phyloP scores from a whole-genome alignment of 1,140 invertebrate species.

The Eriosoma lanigerum region DNA sequence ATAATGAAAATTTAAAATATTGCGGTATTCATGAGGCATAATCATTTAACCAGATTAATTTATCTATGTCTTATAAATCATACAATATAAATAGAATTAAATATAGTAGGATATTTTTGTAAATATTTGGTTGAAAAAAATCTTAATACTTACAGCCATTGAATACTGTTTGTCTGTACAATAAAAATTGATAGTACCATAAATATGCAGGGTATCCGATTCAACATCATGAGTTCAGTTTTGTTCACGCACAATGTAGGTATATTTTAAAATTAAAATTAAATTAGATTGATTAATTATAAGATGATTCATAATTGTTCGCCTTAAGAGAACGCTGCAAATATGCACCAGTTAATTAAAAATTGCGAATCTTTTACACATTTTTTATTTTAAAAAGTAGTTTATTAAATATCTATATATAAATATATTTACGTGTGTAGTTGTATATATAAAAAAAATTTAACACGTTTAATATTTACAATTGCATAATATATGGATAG shows the following conservation, averaged over 20 bases:
- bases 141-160: conserved; percentile 42
- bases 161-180: conserved; percentile 2
- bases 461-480: conserved; percentile 5
- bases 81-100: too few species aligned
- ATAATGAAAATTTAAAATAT: too few species aligned
- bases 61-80: too few species aligned
- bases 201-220: background rate
- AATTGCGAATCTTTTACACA: background rate
- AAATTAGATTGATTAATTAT: background rate
- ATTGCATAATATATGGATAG: background rate
- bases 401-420: background rate
- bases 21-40: too few species aligned
- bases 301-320: background rate
- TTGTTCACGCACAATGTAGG: background rate
- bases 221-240: conserved; percentile 33
- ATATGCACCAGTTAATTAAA: background rate
- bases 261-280: conserved; percentile 2
- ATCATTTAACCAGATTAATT: too few species aligned
- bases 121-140: background rate
- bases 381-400: conserved; percentile 1
- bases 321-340: background rate
- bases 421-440: background rate
- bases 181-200: background rate
- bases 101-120: background rate
- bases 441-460: background rate